Base-by-base conservation (phyloP, 2,113 vertebrate species). In the Nannospalax galili region DNA sequence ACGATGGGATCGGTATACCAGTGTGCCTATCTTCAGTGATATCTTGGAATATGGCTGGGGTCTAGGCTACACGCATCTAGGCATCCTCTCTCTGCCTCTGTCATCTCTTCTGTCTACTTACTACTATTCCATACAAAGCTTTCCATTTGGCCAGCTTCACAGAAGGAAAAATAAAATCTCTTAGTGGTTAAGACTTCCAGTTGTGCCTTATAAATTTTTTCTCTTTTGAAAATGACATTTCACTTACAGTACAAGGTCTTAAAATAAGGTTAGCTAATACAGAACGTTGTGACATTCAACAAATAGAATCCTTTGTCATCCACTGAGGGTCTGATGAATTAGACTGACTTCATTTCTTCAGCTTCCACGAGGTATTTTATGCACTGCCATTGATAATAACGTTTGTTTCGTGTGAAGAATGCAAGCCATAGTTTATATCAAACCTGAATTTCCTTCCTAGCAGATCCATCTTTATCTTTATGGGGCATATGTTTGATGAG, bases 171-270 rank as follows among this genome's bases (percentile, higher is more conserved):
- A 40, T 64, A 82, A 85, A 26, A 87, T n/a, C 52, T 40, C 5
- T 15, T 80, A 70, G 12, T 65, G 24, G 22, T 86, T 93, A 86
- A 95, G 16, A 62, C 19, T 52, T 89, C 73, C 42, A 82, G 64
- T 67, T 78, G 26, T 82, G 19, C 30, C 79, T 84, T n/a, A 74
- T 1, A 92, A 26, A 82, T 0, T 74, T n/a, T n/a, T n/a, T 82
- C 24, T 79, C 40, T 85, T 96, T 97, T 77, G 69, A 94, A 72
- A 92, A 77, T 37, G 78, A 42, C 0, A 45, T 77, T 72, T 88
- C 70, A 60, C 35, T 93, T 85, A 72, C 85, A 40, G 20, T 12
- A 74, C 52, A 19, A 22, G 20, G 20, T 78, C 37, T 60, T 79
- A 73, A 74, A 84, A 69, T 88, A 42, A 40, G 26, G 32, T 73